Percentiles rank a stretch among this genome's conserved stretches.
Evolutionary conservation across 2,797 vertebrate species (phyloP).

Genomic region (Galagoides demidoff): DNA sequence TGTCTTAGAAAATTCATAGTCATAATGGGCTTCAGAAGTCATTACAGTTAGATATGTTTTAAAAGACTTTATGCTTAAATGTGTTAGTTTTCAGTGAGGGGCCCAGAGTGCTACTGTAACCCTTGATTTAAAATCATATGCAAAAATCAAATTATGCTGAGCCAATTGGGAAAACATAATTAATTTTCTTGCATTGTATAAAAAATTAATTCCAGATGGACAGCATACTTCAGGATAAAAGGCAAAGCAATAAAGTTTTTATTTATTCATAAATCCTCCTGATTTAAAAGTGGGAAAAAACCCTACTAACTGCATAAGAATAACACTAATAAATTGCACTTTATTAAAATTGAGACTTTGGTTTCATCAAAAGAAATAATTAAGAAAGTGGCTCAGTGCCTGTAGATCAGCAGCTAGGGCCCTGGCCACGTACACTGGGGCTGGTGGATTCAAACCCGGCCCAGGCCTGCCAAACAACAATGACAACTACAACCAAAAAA

Average conservation of each 20-base stretch:
- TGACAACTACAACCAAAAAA: no score
- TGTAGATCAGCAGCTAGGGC: no score
- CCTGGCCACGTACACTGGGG: no score
- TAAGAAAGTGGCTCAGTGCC: background rate
- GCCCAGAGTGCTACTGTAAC: background rate
- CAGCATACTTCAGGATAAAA: background rate
- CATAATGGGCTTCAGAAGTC: background rate
- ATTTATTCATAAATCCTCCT: background rate
- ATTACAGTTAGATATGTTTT: background rate
- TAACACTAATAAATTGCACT: background rate
- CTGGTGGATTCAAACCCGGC: no score
- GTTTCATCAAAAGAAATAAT: background rate
- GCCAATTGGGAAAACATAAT: background rate
- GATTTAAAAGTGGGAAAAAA: background rate
- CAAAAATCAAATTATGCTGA: background rate
- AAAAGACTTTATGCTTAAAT: conserved; percentile 36
- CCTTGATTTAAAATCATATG: background rate
- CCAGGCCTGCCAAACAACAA: no score
- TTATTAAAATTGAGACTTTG: background rate
- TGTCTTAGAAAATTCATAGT: background rate
- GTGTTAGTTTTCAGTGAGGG: background rate
- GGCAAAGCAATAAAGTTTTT: background rate
- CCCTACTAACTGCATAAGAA: background rate
- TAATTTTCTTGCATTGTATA: conserved; percentile 7
- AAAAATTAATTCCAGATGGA: background rate